Conservation (phyloP, 2,888 invertebrate species). For the Drosophila sordidapex region DNA sequence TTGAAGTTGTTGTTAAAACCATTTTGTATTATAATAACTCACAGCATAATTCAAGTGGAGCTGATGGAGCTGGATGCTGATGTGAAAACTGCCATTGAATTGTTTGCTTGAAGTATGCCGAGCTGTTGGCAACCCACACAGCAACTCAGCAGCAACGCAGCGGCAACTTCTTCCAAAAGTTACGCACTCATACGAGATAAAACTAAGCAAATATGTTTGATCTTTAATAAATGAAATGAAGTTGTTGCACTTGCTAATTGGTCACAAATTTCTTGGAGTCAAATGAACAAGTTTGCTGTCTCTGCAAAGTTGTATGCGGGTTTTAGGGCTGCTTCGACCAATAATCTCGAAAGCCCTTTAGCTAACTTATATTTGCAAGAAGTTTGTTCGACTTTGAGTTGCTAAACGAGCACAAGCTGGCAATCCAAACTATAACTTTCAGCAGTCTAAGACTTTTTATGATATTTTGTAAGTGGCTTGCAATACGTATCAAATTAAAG, state of each 20-base stretch:
- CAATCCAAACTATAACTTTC: background rate
- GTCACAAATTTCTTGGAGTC: background rate
- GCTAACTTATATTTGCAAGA: background rate
- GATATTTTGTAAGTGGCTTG: background rate
- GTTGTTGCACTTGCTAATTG: background rate
- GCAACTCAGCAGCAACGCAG: slow-evolving; percentile 14
- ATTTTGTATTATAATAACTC: slow-evolving; percentile 70
- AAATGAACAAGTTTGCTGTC: background rate
- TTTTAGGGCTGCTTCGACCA: background rate
- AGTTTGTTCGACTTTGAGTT: background rate
- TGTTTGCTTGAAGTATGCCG: slow-evolving; percentile 40
- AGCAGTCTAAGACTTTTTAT: background rate
- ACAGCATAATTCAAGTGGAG: slow-evolving; percentile 58
- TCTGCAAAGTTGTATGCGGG: background rate
- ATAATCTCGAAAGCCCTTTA: background rate
- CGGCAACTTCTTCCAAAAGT: slow-evolving; percentile 3
- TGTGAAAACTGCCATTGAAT: slow-evolving; percentile 65
- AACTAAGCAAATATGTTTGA: background rate
- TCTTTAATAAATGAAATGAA: background rate
- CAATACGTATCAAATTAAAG: background rate
- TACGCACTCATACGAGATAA: background rate
- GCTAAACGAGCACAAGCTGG: background rate
- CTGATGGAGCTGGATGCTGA: slow-evolving; percentile 42
- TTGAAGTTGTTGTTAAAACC: slow-evolving; percentile 38
- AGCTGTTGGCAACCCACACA: slow-evolving; percentile 13